These are phyloP conservation scores for Mesorhabditis spiculigera DNA, from an alignment of 2,888 invertebrate species.

Conservation along the genomic window DNA sequence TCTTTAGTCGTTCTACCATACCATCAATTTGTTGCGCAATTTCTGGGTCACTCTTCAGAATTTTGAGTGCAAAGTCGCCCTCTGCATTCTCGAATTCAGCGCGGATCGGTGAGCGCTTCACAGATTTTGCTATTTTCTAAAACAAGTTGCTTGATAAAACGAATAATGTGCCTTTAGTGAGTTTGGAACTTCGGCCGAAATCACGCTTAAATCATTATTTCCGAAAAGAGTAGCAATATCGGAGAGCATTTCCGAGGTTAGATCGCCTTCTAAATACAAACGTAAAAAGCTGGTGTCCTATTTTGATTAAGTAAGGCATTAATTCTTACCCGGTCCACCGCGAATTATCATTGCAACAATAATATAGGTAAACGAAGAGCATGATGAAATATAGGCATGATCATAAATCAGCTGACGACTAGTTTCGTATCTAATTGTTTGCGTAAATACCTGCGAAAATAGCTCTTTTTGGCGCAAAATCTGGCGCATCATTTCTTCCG, in stretches of 20 bases:
- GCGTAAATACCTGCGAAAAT: background rate
- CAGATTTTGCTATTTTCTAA: background rate
- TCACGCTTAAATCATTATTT: conserved; percentile 68
- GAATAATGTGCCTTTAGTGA: conserved; percentile 59
- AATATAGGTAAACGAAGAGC: conserved; percentile 49
- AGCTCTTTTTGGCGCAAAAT: background rate
- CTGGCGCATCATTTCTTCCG: background rate
- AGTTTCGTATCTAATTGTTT: background rate
- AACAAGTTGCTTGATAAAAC: background rate
- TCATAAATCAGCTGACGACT: conserved; percentile 24
- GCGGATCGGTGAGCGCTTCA: background rate
- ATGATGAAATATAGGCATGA: conserved; percentile 39
- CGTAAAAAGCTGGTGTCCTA: background rate
- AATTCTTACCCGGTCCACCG: conserved; percentile 32
- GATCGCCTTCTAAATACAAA: conserved; percentile 62
- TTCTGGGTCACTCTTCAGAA: background rate
- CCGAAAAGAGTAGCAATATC: conserved; percentile 73
- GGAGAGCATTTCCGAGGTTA: conserved; percentile 69
- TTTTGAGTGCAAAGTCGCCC: background rate
- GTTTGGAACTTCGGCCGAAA: conserved; percentile 74
- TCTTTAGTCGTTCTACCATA: background rate
- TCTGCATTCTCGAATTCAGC: background rate
- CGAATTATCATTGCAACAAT: conserved; percentile 49
- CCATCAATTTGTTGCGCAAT: background rate
- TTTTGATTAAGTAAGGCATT: background rate